Conservation (phyloP, 2,113 vertebrate species). For the Phalacrocorax pelagicus region DNA sequence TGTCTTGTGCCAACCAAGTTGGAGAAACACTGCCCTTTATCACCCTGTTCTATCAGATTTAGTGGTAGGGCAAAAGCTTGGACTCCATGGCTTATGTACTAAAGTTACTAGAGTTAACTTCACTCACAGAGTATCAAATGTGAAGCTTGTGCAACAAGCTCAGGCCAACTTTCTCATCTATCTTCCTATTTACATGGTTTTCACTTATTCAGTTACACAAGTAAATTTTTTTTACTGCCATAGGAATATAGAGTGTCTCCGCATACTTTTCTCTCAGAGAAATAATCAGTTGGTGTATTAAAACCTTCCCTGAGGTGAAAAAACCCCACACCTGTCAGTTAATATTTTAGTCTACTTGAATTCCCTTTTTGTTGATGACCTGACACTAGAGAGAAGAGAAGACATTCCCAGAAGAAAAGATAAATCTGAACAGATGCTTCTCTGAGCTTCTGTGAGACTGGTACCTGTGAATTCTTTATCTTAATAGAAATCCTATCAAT, state of each 20-base stretch:
- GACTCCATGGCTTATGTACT: not conserved
- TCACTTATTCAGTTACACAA: not conserved
- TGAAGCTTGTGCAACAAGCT: not conserved
- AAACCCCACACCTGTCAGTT: not conserved
- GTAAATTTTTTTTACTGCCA: not conserved
- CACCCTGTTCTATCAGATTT: not conserved
- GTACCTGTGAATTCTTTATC: not conserved
- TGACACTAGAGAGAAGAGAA: not conserved
- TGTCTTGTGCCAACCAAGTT: not conserved
- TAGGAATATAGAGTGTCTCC: not conserved
- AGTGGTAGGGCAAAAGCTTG: not conserved
- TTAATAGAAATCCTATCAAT: not conserved
- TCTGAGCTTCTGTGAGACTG: not conserved
- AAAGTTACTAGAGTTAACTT: not conserved
- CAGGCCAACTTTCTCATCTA: not conserved
- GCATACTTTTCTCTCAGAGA: not conserved
- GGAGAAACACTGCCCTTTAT: not conserved
- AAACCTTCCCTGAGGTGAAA: conserved; percentile 38
- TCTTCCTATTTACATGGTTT: not conserved
- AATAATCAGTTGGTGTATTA: not conserved
- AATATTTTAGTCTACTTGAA: conserved; percentile 20
- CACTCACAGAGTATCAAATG: not conserved
- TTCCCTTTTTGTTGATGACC: not conserved
- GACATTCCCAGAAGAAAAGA: not conserved
- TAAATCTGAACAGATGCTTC: conserved; percentile 44